These are phyloP conservation scores for Selene dorsalis DNA, from an alignment of 2,797 vertebrate genomes.

Conservation along the genomic window DNA sequence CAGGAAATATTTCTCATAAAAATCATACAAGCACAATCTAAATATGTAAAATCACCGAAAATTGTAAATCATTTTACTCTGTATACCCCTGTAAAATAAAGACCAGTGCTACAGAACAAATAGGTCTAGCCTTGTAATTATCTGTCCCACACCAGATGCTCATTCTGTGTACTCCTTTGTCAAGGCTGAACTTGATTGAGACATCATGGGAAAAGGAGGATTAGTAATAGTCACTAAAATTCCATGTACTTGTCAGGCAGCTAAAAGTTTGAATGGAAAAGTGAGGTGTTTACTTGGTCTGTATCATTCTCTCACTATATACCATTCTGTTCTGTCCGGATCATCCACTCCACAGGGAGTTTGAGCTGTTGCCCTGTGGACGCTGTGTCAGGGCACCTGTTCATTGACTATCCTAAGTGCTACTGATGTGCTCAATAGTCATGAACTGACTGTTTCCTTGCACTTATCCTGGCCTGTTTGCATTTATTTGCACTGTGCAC, in stretches of 20 bases:
- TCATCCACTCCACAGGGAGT: too few relatives aligned
- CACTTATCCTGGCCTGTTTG: too few relatives aligned
- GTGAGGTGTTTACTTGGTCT: background rate
- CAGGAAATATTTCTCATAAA: background rate
- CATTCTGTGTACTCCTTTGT: background rate
- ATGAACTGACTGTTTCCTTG: too few relatives aligned
- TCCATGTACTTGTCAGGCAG: conserved; percentile 4
- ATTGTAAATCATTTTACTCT: background rate
- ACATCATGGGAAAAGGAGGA: background rate
- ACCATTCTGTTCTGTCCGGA: too few relatives aligned
- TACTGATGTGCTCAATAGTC: too few relatives aligned
- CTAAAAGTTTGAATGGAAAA: conserved; percentile 2
- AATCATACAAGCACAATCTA: background rate
- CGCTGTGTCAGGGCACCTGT: too few relatives aligned
- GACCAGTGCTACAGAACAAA: background rate
- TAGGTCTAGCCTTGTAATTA: background rate
- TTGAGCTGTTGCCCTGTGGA: too few relatives aligned
- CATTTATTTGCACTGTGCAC: too few relatives aligned
- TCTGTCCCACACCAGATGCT: background rate
- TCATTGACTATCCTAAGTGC: too few relatives aligned
- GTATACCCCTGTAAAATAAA: background rate
- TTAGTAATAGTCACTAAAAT: background rate
- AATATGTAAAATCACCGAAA: background rate
- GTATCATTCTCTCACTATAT: background rate
- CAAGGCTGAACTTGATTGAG: background rate